These are phyloP conservation scores for Ctena decussata DNA, from an alignment of 2,888 invertebrate genomes.

Conservation along the genomic window DNA sequence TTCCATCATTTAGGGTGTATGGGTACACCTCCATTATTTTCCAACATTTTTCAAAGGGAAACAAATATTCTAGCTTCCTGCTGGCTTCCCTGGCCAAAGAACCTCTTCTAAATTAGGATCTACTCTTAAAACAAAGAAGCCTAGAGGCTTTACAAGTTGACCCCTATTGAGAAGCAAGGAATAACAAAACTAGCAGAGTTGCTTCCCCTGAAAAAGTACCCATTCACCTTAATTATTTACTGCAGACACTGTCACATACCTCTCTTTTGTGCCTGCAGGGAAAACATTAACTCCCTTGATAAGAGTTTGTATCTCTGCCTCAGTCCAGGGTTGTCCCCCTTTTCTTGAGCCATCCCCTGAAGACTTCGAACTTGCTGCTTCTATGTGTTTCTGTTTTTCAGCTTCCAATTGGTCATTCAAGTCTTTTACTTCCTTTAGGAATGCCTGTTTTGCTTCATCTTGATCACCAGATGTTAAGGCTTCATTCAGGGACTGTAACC, in stretches of 20 bases:
- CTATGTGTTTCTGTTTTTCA: constrained; percentile 89
- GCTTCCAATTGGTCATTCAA: constrained; percentile 92
- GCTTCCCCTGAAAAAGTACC: no score
- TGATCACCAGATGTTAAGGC: constrained; percentile 84
- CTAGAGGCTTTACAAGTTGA: no score
- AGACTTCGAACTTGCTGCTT: constrained; percentile 74
- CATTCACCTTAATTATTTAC: no score
- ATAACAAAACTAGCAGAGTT: no score
- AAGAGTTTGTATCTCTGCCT: constrained; percentile 94
- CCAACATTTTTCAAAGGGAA: no score
- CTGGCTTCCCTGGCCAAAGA: no score
- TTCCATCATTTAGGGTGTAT: no score
- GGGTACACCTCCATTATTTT: no score
- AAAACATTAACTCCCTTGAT: constrained; percentile 99
- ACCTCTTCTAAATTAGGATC: no score
- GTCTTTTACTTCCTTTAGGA: constrained; percentile 77
- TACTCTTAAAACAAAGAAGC: no score
- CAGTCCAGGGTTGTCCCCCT: constrained; percentile 91
- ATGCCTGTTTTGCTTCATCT: constrained; percentile 83
- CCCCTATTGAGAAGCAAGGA: no score
- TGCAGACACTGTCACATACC: constrained; percentile 87
- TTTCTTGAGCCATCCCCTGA: constrained; percentile 63
- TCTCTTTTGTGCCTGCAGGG: constrained; percentile 97
- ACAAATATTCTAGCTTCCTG: no score
- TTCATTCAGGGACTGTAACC: constrained; percentile 92